Conservation (phyloP, 2,797 vertebrate genomes). For the Lepus oiostolus region DNA sequence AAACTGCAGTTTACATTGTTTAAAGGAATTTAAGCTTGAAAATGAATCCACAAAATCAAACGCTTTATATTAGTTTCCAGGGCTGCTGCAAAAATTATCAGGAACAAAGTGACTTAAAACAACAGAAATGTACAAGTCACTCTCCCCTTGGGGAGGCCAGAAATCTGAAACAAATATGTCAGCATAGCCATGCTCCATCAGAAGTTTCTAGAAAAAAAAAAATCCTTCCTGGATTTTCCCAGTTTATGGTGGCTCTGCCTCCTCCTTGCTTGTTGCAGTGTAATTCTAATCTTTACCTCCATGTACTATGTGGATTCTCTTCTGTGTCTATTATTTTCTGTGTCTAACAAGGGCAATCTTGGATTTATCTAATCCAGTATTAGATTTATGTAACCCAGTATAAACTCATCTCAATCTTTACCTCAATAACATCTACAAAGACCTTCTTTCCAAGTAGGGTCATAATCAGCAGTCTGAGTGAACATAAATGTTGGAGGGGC, state of each 20-base stretch:
- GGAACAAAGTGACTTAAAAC: neutral
- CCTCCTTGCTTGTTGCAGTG: neutral
- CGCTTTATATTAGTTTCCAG: neutral
- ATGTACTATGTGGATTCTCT: neutral
- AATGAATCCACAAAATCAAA: neutral
- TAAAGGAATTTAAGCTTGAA: slow-evolving; percentile 21
- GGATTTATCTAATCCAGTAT: neutral
- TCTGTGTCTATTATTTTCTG: neutral
- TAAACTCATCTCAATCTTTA: neutral
- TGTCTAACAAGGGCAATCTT: no score
- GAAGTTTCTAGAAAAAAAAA: neutral
- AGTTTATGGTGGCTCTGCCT: no score
- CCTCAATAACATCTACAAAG: neutral
- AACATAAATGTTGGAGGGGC: neutral
- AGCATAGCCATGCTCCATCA: neutral
- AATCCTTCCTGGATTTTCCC: neutral
- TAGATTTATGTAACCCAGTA: neutral
- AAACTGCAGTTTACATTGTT: neutral
- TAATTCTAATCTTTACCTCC: neutral
- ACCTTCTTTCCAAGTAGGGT: neutral
- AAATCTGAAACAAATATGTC: neutral
- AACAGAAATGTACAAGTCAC: neutral
- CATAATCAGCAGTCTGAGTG: neutral
- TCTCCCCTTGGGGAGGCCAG: neutral
- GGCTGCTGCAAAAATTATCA: neutral